Conservation (phyloP, 2,113 vertebrate genomes). For the Perca flavescens region DNA sequence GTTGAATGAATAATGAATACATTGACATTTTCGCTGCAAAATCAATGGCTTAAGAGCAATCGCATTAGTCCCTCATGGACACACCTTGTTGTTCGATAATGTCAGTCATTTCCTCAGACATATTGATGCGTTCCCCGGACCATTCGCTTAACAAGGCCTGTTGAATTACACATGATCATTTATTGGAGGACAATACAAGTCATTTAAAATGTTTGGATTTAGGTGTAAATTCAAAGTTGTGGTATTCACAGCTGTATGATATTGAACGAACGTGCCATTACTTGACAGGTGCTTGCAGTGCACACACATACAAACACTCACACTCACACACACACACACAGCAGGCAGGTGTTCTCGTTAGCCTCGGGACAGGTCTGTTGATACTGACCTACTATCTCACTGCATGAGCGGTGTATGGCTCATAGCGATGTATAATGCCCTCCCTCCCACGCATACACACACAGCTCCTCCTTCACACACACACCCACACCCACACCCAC, state of each 20-base stretch:
- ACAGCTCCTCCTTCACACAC: slow-evolving; percentile 23
- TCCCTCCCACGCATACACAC: slow-evolving; percentile 39
- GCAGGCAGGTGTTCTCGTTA: slow-evolving; percentile 61
- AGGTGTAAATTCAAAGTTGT: slow-evolving; percentile 19
- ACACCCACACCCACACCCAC: slow-evolving; percentile 21
- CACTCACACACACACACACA: slow-evolving; percentile 15
- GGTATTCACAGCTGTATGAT: slow-evolving; percentile 10
- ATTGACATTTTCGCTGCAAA: slow-evolving; percentile 81
- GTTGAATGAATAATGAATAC: slow-evolving; percentile 79
- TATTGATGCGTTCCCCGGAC: slow-evolving; percentile 65
- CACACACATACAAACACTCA: neutral
- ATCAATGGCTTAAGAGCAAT: slow-evolving; percentile 78
- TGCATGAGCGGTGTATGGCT: slow-evolving; percentile 48
- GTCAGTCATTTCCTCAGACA: slow-evolving; percentile 72
- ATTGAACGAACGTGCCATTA: slow-evolving; percentile 34
- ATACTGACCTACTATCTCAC: slow-evolving; percentile 60
- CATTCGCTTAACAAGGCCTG: slow-evolving; percentile 48
- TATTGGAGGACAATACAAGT: slow-evolving; percentile 29
- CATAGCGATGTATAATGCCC: slow-evolving; percentile 47
- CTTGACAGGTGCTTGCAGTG: slow-evolving; percentile 45
- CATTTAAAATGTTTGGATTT: slow-evolving; percentile 6
- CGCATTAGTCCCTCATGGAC: slow-evolving; percentile 67
- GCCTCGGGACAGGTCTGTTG: slow-evolving; percentile 65
- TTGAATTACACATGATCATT: slow-evolving; percentile 68
- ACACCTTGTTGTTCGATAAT: slow-evolving; percentile 73